Evolutionary conservation across 64 coral and sea anemone genomes (phyloP).

Genomic region (Montipora cactus): DNA sequence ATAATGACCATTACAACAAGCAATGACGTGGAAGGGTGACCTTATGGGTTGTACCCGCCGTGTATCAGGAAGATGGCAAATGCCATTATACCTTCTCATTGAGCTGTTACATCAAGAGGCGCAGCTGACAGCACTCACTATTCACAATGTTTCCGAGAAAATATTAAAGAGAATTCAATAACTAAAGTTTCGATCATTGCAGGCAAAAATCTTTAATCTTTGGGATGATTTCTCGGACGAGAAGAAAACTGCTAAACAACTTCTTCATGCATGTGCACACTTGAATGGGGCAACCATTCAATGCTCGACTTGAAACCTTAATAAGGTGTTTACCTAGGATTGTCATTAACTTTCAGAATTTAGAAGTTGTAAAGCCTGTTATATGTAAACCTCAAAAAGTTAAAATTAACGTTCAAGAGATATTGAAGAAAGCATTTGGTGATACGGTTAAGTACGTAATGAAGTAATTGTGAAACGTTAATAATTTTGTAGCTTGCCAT

Average conservation of each 20-base stretch:
- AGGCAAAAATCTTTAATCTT: background rate
- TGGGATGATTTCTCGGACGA: background rate
- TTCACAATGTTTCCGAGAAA: background rate
- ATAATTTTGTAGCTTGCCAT: too few species aligned
- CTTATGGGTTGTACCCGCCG: background rate
- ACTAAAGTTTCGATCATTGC: background rate
- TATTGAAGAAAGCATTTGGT: too few species aligned
- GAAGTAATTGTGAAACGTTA: too few species aligned
- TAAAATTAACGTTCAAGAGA: too few species aligned
- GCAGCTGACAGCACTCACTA: background rate
- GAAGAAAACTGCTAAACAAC: background rate
- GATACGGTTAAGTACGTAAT: too few species aligned
- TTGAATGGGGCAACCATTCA: background rate
- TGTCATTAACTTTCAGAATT: too few species aligned
- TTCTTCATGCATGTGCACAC: background rate
- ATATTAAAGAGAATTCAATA: background rate
- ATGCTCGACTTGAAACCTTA: too few species aligned
- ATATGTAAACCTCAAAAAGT: too few species aligned
- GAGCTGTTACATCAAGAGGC: background rate
- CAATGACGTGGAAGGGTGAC: background rate
- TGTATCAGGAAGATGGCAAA: background rate
- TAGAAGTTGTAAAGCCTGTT: too few species aligned
- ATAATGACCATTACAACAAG: background rate
- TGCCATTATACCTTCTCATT: background rate
- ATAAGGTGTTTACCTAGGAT: too few species aligned